phyloP scores from a whole-genome alignment of 1,140 invertebrate genomes.

The Lepidurus couesii region DNA sequence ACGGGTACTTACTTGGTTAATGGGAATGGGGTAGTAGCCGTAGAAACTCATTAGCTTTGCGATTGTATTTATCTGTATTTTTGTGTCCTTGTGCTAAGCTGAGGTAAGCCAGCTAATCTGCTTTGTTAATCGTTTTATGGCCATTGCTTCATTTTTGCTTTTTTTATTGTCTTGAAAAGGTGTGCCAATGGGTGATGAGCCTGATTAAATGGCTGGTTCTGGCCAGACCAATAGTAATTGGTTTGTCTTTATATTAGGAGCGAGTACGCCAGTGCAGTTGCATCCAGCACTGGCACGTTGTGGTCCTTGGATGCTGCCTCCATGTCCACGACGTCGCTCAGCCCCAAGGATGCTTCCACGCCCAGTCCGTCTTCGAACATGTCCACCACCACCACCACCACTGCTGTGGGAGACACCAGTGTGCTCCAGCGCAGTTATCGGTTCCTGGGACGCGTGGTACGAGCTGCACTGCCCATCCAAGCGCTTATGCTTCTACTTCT shows the following conservation, averaged over 20 bases:
- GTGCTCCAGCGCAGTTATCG: conserved; percentile 65
- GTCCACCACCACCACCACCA: conserved; percentile 46
- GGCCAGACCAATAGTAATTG: not conserved
- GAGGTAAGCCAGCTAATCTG: too few species aligned
- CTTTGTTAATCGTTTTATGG: too few species aligned
- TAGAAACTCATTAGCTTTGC: too few species aligned
- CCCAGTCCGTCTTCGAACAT: not conserved
- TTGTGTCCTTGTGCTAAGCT: too few species aligned
- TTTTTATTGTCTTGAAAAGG: too few species aligned
- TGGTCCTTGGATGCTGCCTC: conserved; percentile 16
- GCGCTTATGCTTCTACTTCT: conserved; percentile 79
- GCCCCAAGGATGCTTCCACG: not conserved
- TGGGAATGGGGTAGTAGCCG: too few species aligned
- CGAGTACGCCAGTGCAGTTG: conserved; percentile 26
- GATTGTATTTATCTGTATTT: too few species aligned
- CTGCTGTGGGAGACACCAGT: conserved; percentile 54
- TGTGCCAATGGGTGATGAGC: too few species aligned
- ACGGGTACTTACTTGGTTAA: too few species aligned
- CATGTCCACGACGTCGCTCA: not conserved
- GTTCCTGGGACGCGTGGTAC: conserved; percentile 77
- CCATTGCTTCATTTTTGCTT: too few species aligned
- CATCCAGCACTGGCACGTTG: conserved; percentile 22
- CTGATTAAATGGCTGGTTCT: too few species aligned
- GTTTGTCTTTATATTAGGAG: conserved; percentile 25
- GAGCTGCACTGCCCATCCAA: conserved; percentile 79